phyloP scores from a whole-genome alignment of 2,113 vertebrate species.

The Scomber japonicus region DNA sequence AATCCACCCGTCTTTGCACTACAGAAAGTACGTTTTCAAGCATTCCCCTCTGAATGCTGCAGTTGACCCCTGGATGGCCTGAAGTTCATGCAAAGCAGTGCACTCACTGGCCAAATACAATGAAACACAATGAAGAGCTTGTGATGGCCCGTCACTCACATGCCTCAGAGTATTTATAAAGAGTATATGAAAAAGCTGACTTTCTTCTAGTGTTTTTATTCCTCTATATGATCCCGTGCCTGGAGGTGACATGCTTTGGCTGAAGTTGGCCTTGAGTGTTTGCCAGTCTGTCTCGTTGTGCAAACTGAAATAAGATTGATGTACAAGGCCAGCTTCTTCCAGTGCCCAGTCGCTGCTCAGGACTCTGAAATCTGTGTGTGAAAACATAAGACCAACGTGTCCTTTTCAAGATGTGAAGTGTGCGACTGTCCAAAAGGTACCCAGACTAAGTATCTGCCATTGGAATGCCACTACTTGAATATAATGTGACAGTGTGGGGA shows the following conservation, averaged over 20 bases:
- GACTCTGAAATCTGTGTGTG: constrained; percentile 3
- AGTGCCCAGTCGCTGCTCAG: constrained; percentile 11
- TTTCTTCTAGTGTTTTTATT: constrained; percentile 44
- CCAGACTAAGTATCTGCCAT: constrained; percentile 34
- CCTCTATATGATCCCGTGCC: neutral
- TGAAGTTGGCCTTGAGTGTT: constrained; percentile 17
- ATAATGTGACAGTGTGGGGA: constrained; percentile 50
- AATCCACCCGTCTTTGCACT: constrained; percentile 21
- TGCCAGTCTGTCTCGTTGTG: neutral
- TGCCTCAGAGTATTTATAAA: constrained; percentile 13
- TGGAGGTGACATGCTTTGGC: constrained; percentile 13
- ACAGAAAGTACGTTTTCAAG: constrained; percentile 53
- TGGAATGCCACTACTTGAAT: constrained; percentile 67
- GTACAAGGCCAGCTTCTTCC: constrained; percentile 28
- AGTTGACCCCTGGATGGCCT: constrained; percentile 9
- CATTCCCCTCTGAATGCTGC: constrained; percentile 61
- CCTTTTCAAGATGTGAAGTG: constrained; percentile 38
- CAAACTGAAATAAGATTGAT: neutral
- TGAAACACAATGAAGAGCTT: constrained; percentile 2
- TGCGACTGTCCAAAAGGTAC: constrained; percentile 52
- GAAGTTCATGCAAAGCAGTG: constrained; percentile 16
- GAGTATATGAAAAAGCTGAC: constrained; percentile 24
- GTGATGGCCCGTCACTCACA: constrained; percentile 26
- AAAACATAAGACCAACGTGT: constrained; percentile 13
- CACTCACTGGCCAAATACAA: constrained; percentile 7